Evolutionary conservation across 37 sponge, comb jelly and placozoan species (phyloP).

Genomic region (Bolinopsis microptera): DNA sequence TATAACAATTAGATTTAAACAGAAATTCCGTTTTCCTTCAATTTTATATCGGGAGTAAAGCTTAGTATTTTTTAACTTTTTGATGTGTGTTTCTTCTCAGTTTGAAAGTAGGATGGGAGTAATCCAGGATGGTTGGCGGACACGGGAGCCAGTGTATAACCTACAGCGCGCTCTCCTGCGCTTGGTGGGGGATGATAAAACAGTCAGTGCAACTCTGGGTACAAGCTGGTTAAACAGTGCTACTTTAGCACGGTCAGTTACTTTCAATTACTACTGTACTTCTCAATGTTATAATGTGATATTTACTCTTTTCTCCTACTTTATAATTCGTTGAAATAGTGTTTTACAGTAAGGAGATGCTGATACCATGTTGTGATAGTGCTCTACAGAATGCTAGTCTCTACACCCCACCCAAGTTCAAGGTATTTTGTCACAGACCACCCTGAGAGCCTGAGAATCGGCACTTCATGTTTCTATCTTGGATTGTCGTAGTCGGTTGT

Average conservation of each 20-base stretch:
- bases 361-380: conserved; percentile 45
- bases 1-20: no score
- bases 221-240: conserved; percentile 12
- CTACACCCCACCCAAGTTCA: conserved; percentile 30
- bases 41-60: no score
- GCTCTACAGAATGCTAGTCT: conserved; percentile 30
- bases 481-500: no score
- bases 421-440: neutral
- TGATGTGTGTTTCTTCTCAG: conserved; percentile 2
- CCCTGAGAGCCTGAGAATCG: no score
- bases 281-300: no score
- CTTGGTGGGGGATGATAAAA: conserved; percentile 1
- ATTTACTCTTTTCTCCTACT: neutral
- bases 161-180: neutral
- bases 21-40: no score
- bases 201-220: neutral
- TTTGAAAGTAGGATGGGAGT: conserved; percentile 1
- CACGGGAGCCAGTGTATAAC: neutral
- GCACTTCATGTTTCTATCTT: no score
- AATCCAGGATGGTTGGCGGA: conserved; percentile 2
- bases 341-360: neutral
- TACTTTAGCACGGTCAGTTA: neutral
- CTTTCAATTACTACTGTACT: no score
- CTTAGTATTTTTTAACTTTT: no score
- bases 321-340: neutral